Evolutionary conservation across 2,113 vertebrate species (phyloP).

Genomic region (Trochalopteron elliotii): DNA sequence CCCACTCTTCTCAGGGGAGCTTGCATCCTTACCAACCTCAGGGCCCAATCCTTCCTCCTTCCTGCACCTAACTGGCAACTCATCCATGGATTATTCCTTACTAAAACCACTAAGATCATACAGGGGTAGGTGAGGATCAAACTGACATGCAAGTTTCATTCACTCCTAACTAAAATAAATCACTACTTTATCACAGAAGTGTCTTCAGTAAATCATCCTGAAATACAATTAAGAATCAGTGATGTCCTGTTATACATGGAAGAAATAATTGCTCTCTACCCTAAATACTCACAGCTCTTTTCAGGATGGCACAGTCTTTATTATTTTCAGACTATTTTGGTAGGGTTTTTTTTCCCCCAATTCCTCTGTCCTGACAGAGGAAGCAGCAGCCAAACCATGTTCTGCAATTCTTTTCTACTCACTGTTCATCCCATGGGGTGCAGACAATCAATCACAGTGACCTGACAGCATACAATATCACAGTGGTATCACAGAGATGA

Average conservation of each 20-base stretch:
- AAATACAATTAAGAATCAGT: background rate
- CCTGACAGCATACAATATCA: background rate
- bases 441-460: background rate
- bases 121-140: background rate
- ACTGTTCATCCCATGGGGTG: background rate
- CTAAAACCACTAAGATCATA: background rate
- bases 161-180: background rate
- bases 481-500: background rate
- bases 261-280: background rate
- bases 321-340: rapidly evolving
- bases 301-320: background rate
- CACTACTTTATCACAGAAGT: background rate
- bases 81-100: background rate
- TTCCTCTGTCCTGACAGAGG: background rate
- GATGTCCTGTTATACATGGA: background rate
- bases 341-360: background rate
- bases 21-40: background rate
- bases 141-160: background rate
- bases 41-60: background rate
- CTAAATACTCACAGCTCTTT: background rate
- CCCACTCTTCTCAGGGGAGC: background rate
- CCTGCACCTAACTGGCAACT: background rate
- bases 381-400: background rate
- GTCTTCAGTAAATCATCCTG: background rate
- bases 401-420: background rate